These are phyloP conservation scores for Coreoperca whiteheadi DNA, from an alignment of 2,113 vertebrate genomes.

Conservation along the genomic window DNA sequence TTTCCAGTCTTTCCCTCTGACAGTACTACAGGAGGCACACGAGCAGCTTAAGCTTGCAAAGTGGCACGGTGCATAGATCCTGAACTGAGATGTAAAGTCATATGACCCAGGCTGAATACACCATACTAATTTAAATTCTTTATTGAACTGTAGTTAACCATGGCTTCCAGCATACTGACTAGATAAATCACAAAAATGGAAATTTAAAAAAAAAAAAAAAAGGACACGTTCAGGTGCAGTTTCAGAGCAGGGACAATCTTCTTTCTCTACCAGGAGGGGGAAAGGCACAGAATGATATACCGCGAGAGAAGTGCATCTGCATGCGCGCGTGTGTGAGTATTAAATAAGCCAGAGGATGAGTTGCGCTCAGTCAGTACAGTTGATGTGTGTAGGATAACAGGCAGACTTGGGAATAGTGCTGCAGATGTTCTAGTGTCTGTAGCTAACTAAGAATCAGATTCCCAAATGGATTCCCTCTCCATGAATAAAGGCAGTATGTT, in stretches of 20 bases:
- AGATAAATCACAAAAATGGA: conserved; percentile 21
- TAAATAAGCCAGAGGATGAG: conserved; percentile 2
- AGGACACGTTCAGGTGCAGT: background rate
- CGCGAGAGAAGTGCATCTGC: background rate
- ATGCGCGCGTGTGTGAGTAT: background rate
- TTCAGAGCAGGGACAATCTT: background rate
- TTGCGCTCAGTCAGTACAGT: background rate
- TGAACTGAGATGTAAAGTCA: background rate
- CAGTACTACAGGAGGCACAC: background rate
- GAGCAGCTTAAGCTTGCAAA: conserved; percentile 2
- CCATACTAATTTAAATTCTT: conserved; percentile 42
- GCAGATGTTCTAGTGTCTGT: conserved; percentile 24
- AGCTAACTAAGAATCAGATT: conserved; percentile 19
- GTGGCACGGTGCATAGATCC: background rate
- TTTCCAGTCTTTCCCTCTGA: background rate
- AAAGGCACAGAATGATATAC: background rate
- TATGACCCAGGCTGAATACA: conserved; percentile 17
- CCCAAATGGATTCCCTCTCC: background rate
- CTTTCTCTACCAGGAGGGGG: background rate
- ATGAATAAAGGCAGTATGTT: background rate
- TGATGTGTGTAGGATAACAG: conserved; percentile 1
- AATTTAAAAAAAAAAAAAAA: too few relatives aligned
- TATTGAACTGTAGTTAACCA: conserved; percentile 40
- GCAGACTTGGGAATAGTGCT: background rate
- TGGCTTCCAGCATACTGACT: background rate